These are phyloP conservation scores for Lonchura striata DNA, from an alignment of 2,113 vertebrate genomes.

Conservation along the genomic window DNA sequence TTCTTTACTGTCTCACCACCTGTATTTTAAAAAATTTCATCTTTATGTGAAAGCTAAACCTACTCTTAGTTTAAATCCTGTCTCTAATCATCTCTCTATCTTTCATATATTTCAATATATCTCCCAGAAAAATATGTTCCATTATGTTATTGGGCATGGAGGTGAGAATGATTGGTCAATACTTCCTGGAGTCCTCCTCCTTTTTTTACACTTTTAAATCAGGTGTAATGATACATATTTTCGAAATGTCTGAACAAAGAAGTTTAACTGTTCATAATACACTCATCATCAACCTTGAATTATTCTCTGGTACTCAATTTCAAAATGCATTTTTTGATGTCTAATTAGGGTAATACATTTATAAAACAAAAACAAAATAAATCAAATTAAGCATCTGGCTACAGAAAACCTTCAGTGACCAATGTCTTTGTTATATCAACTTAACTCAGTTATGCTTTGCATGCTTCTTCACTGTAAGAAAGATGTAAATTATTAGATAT, in stretches of 20 bases:
- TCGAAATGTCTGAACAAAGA: neutral
- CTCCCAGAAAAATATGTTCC: neutral
- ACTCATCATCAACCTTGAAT: neutral
- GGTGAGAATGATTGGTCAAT: neutral
- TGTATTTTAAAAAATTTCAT: neutral
- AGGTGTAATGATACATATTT: neutral
- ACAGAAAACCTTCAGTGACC: neutral
- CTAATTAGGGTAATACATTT: neutral
- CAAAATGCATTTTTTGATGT: neutral
- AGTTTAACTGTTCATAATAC: neutral
- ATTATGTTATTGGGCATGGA: accelerated
- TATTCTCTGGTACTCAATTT: neutral
- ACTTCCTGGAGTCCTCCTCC: neutral
- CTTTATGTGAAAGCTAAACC: neutral
- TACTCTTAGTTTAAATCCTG: neutral
- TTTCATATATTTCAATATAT: neutral
- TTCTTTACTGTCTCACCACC: neutral
- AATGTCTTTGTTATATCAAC: neutral
- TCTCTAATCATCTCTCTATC: neutral
- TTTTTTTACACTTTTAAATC: neutral
- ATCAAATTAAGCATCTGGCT: neutral
- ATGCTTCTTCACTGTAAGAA: neutral
- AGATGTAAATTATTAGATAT: neutral
- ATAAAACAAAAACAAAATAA: neutral
- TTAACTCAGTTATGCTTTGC: neutral